Evolutionary conservation across 2,888 invertebrate species (phyloP), one percentile per base, ranked within the genome.

Genomic region (Platycheirus rosarum): DNA sequence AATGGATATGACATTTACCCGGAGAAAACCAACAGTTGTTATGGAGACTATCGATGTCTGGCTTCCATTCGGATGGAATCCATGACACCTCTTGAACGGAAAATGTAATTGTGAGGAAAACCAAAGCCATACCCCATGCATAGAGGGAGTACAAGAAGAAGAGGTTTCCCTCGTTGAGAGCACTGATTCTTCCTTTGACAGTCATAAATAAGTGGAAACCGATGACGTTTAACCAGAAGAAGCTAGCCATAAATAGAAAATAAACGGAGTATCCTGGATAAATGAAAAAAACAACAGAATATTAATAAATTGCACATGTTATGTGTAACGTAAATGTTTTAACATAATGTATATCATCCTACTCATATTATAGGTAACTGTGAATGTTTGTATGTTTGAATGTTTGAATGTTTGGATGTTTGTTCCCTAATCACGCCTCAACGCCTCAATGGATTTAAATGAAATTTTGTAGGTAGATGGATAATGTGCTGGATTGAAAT

Each of bases 181-280:
- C 23, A 32, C 8, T 32, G 8, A 32, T 1, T 1, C 87, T 87
- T 26, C 89, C 88, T 88, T 0, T 89, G 88, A 70, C 88, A 88
- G 68, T 89, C 90, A 91, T 95, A 94, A 95, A 96, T 87, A 96
- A 94, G 88, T 96, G 96, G 88, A 96, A 94, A 89, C 96, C 96
- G 93, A 96, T 96, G 20, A 96, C 94, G 88, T 95, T 96, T 87
- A 96, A 92, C 96, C 96, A 97, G 88, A 95, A 95, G 91, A 96
- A 96, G 86, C 95, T 95, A 11, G 94, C 93, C 90, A 96, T 92
- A 89, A 96, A 95, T 85, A 93, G 93, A 90, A 94, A 95, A 89
- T 95, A 94, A 49, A 95, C 93, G 85, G 93, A 92, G 90, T 94
- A 94, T 37, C 94, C 95, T 86, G 37, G 5, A 74, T 62, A 51